Evolutionary conservation across 2,888 invertebrate species (phyloP).

Genomic region (Drosophila tripunctata): DNA sequence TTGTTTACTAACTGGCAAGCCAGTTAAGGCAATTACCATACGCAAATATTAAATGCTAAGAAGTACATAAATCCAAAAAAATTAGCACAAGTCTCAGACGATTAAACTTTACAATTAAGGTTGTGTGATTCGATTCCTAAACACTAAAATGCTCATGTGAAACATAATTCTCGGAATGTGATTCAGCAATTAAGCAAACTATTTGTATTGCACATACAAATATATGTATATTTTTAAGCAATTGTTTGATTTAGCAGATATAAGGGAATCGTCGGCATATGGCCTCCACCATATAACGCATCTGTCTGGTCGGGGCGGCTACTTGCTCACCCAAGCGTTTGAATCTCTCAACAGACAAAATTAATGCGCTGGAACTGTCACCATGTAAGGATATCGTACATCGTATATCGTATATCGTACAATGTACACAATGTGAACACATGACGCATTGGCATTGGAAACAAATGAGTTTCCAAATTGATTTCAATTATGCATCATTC

Average conservation of each 20-base stretch:
- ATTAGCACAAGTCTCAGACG: neutral
- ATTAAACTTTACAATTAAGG: neutral
- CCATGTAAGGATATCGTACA: conserved; percentile 54
- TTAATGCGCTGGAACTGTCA: conserved; percentile 61
- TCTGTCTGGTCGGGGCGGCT: conserved; percentile 2
- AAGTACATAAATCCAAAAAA: neutral
- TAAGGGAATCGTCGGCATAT: conserved; percentile 18
- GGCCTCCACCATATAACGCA: conserved; percentile 14
- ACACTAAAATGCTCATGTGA: neutral
- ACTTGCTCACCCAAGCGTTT: conserved; percentile 40
- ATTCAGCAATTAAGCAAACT: conserved; percentile 14
- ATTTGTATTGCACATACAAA: too few species aligned
- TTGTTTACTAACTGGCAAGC: neutral
- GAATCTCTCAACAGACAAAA: conserved; percentile 24
- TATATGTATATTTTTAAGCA: conserved; percentile 2
- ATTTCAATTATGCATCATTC: conserved; percentile 1
- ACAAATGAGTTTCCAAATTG: conserved; percentile 8
- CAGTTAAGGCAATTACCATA: neutral
- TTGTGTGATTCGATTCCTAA: neutral
- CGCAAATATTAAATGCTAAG: neutral
- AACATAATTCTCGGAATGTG: neutral
- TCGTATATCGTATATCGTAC: conserved; percentile 12
- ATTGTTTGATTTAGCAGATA: conserved; percentile 18
- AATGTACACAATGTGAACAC: conserved; percentile 20
- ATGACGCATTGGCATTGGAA: conserved; percentile 36